A percentile compares a stretch with the other conserved stretches of the same genome.
Conservation (phyloP, 2,113 vertebrate species). For the Psammodynastes pulverulentus region DNA sequence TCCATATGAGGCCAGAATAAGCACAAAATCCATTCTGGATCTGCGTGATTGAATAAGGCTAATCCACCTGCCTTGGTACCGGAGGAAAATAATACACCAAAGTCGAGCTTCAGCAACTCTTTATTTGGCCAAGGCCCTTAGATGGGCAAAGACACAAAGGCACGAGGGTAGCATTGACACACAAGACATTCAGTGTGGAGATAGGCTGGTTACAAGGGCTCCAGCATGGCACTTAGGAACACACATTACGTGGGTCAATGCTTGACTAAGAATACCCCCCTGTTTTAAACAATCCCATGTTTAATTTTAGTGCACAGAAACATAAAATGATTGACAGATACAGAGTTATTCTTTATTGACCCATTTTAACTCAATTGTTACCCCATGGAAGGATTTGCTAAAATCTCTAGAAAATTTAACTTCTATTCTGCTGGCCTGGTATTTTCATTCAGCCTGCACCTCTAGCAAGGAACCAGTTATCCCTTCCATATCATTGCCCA, state of each 20-base stretch:
- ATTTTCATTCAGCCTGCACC: not conserved
- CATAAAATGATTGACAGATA: slow-evolving; percentile 12
- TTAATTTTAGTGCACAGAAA: slow-evolving; percentile 25
- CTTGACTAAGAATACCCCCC: slow-evolving; percentile 15
- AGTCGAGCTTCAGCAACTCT: slow-evolving; percentile 12
- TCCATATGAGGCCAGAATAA: not conserved
- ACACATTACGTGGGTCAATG: slow-evolving; percentile 21
- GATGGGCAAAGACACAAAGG: slow-evolving; percentile 50
- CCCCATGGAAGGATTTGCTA: not conserved
- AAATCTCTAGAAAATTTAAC: not conserved
- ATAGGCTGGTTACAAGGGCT: slow-evolving; percentile 22
- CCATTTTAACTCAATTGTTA: not conserved
- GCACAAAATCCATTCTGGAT: not conserved
- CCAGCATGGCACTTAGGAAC: slow-evolving; percentile 36
- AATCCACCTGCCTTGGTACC: not conserved
- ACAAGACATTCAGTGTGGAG: slow-evolving; percentile 17
- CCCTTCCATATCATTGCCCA: not conserved
- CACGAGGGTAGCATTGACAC: slow-evolving; percentile 45
- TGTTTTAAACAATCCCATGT: slow-evolving; percentile 15
- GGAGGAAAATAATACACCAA: not conserved
- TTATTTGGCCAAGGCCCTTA: slow-evolving; percentile 38
- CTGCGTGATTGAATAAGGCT: not conserved
- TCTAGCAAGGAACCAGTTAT: not conserved
- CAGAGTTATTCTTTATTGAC: not conserved
- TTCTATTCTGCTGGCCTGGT: not conserved